These are phyloP conservation scores for Oreochromis aureus DNA, from an alignment of 2,113 vertebrate species.

Conservation along the genomic window DNA sequence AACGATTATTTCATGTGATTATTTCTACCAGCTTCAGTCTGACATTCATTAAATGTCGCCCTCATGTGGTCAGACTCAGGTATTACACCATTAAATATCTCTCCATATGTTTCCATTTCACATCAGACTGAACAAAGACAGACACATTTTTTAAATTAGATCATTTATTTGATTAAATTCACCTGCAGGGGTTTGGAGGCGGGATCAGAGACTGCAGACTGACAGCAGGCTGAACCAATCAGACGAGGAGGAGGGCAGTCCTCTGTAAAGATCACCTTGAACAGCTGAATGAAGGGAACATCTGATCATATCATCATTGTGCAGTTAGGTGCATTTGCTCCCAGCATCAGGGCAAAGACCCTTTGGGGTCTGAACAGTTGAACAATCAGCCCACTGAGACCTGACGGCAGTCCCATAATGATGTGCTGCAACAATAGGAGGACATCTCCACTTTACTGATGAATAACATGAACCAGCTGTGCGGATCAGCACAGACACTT, in stretches of 20 bases:
- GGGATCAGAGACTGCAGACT: not conserved
- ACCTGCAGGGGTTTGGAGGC: not conserved
- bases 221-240: not conserved
- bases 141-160: accelerated
- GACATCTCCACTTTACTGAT: not conserved
- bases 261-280: not conserved
- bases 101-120: not conserved
- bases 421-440: not conserved
- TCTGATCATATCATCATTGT: not conserved
- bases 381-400: accelerated
- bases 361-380: not conserved
- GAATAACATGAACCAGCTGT: not conserved
- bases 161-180: not conserved
- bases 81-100: not conserved
- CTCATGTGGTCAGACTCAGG: accelerated
- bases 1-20: not conserved
- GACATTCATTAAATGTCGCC: not conserved
- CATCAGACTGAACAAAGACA: not conserved
- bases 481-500: not conserved
- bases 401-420: not conserved
- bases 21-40: not conserved
- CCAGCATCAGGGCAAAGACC: not conserved
- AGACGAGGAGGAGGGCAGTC: not conserved
- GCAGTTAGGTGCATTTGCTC: not conserved
- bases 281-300: not conserved